Evolutionary conservation across 2,113 vertebrate species (phyloP), one percentile per base, ranked within the genome.

Genomic region (Paradoxurus hermaphroditus): DNA sequence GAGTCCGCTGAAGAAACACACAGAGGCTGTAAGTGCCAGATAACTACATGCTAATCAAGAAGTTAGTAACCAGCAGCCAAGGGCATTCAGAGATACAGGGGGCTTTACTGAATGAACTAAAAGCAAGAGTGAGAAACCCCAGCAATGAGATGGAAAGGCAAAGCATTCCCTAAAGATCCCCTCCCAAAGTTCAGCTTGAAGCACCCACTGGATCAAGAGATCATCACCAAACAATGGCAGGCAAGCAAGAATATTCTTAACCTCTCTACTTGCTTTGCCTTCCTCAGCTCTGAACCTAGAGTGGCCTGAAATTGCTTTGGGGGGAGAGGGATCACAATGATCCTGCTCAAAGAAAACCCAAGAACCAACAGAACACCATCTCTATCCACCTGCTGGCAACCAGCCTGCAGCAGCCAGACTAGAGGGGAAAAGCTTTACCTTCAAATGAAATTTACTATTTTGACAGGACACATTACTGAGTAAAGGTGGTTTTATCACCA

Each of bases 361-460:
- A 75, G 25, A 51, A 12, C 39, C 67, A 91, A 46, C 25, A 72
- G 85, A 41, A 72, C 34, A 91, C n/a, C 90, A 92, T 62, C 19
- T 18, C n/a, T 63, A 59, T 11, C 53, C 53, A 83, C 34, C 56
- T 56, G 29, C n/a, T 78, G 84, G 90, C 87, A 75, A n/a, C 34
- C 27, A 91, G 87, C 56, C 86, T 34, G 5, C 36, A 89, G 34
- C 11, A 44, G 94, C 27, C 23, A 34, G 25, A 95, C 11, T 25
- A 46, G 41, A 67, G 77, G 44, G 84, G 34, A 63, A 63, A 86
- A 84, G 81, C 39, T 63, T 63, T 75, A 86, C 41, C 65, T 94
- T 90, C 56, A 59, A 79, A 68, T 49, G n/a, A 70, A 96, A 94
- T 62, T 44, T 81, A 92, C 23, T 94, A 86, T 92, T 94, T 92